These are phyloP conservation scores for Macaria liturata DNA, from an alignment of 2,888 invertebrate species.

Conservation along the genomic window DNA sequence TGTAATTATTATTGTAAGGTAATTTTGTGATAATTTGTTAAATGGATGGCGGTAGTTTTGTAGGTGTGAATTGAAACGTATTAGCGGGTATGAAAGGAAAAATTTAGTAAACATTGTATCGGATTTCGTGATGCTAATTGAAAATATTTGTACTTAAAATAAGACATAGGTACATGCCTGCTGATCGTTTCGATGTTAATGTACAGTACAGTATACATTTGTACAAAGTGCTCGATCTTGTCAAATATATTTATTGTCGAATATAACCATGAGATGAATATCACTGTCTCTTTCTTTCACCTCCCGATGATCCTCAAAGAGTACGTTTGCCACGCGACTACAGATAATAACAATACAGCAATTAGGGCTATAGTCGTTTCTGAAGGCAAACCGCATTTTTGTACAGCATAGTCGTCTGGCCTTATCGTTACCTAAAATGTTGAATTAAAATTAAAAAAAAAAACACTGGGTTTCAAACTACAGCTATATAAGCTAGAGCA, in stretches of 20 bases:
- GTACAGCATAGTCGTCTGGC: slow-evolving; percentile 53
- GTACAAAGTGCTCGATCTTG: slow-evolving; percentile 80
- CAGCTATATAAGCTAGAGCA: too few relatives aligned
- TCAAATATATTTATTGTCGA: slow-evolving; percentile 81
- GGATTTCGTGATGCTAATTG: background rate
- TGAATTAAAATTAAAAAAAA: background rate
- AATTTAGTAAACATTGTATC: background rate
- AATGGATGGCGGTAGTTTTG: slow-evolving; percentile 40
- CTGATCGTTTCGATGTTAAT: slow-evolving; percentile 34
- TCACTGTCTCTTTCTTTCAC: slow-evolving; percentile 38
- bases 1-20: slow-evolving; percentile 47
- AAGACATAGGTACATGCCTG: background rate
- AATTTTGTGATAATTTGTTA: slow-evolving; percentile 72
- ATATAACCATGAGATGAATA: slow-evolving; percentile 69
- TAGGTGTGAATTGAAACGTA: slow-evolving; percentile 36
- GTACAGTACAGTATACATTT: slow-evolving; percentile 59
- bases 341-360: slow-evolving; percentile 49
- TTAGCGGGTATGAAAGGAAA: slow-evolving; percentile 12
- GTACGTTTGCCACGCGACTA: slow-evolving; percentile 40
- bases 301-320: slow-evolving; percentile 45
- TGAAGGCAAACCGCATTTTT: slow-evolving; percentile 64
- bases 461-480: too few relatives aligned
- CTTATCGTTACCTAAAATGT: slow-evolving; percentile 60
- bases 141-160: slow-evolving; percentile 28
- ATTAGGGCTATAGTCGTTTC: slow-evolving; percentile 59